These are phyloP conservation scores for Drosophila orena DNA, from an alignment of 1,140 invertebrate genomes.

Conservation along the genomic window DNA sequence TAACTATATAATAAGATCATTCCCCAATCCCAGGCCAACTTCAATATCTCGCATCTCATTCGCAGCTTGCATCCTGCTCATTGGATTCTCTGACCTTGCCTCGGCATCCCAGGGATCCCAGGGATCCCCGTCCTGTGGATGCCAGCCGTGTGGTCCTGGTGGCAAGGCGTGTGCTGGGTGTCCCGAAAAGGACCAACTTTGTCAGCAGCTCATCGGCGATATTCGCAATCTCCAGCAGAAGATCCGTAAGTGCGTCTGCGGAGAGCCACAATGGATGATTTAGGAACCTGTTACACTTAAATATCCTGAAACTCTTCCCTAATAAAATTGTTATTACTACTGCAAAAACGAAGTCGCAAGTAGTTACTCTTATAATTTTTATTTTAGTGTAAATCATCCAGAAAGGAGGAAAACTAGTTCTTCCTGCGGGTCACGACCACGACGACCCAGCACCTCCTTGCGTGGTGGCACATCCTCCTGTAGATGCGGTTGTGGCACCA, in stretches of 20 bases:
- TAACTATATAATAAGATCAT: too few species aligned
- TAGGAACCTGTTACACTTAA: not conserved
- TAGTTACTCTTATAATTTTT: too few species aligned
- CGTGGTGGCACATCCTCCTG: not conserved
- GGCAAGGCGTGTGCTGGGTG: not conserved
- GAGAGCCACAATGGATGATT: not conserved
- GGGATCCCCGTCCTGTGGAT: not conserved
- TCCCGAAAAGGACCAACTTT: not conserved
- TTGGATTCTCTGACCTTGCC: not conserved
- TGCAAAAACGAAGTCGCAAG: too few species aligned
- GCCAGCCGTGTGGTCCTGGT: not conserved
- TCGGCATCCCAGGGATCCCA: too few species aligned
- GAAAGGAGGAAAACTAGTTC: not conserved
- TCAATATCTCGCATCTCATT: too few species aligned
- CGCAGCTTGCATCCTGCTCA: not conserved
- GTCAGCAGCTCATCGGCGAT: not conserved
- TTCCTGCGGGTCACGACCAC: slow-evolving; percentile 7
- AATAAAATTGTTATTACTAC: too few species aligned
- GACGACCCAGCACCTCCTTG: not conserved
- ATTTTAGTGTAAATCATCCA: too few species aligned
- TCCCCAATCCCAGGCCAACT: too few species aligned
- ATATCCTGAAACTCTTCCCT: too few species aligned
- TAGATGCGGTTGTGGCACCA: slow-evolving; percentile 6
- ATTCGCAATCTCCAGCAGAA: not conserved
- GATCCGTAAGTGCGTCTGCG: not conserved